Percentiles rank a stretch among this genome's conserved stretches.
phyloP scores from a whole-genome alignment of 2,797 vertebrate genomes.

The Babyrousa celebensis region DNA sequence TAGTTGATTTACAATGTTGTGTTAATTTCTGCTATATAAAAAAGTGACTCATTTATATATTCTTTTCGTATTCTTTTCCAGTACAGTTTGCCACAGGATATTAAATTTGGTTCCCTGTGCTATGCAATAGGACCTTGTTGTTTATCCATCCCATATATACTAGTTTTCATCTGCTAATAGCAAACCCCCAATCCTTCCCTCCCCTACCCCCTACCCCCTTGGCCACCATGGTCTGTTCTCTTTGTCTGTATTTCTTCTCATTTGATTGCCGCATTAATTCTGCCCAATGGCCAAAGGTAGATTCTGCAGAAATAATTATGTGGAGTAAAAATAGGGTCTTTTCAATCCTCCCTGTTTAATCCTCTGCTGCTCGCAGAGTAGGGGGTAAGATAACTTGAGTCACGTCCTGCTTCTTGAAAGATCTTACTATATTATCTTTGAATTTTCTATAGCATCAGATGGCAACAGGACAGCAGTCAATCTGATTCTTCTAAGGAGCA shows the following conservation, averaged over 20 bases:
- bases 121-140: too few relatives aligned
- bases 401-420: neutral
- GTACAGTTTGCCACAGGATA: too few relatives aligned
- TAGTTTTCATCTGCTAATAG: too few relatives aligned
- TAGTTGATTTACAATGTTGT: too few relatives aligned
- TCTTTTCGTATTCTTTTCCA: too few relatives aligned
- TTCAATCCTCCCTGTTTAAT: neutral
- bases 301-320: neutral
- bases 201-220: too few relatives aligned
- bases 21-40: too few relatives aligned
- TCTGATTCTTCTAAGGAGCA: neutral
- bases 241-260: neutral
- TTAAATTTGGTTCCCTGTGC: too few relatives aligned
- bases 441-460: neutral
- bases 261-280: slow-evolving; percentile 18
- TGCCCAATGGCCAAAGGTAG: neutral
- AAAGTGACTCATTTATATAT: too few relatives aligned
- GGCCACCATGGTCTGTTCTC: too few relatives aligned
- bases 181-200: too few relatives aligned
- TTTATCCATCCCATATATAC: too few relatives aligned
- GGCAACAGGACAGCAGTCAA: neutral
- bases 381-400: neutral
- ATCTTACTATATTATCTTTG: neutral
- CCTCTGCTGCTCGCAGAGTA: neutral
- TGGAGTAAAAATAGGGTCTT: neutral